A percentile compares a stretch with the other conserved stretches of the same genome.
phyloP scores from a whole-genome alignment of 2,888 invertebrate species.

The Girardia tigrina region DNA sequence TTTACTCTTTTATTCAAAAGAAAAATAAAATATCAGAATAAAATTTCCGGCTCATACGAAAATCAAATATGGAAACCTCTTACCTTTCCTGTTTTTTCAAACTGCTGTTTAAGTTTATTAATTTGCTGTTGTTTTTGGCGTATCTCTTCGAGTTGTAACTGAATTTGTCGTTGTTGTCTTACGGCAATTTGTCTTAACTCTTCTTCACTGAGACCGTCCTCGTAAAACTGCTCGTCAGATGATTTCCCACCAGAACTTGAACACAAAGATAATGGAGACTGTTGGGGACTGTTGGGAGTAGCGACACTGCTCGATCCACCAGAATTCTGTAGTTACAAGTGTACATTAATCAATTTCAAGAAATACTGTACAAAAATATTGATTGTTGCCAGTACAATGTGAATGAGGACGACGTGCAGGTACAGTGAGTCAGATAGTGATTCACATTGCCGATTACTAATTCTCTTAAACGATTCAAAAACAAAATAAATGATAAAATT shows the following conservation, averaged over 20 bases:
- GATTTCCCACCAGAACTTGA: conserved; percentile 9
- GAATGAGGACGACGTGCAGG: no score
- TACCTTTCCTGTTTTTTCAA: not conserved
- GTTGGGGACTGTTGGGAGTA: conserved; percentile 26
- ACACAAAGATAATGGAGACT: not conserved
- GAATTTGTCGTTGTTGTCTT: conserved; percentile 57
- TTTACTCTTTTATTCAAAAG: no score
- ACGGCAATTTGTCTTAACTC: conserved; percentile 95
- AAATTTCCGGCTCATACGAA: no score
- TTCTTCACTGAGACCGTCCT: conserved; percentile 55
- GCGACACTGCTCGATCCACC: conserved; percentile 18
- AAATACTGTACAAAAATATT: no score
- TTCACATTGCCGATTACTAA: no score
- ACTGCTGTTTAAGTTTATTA: conserved; percentile 3
- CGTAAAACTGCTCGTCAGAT: conserved; percentile 3
- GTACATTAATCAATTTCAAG: no score
- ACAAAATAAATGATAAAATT: no score
- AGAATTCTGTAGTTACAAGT: conserved; percentile 26
- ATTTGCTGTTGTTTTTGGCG: conserved; percentile 23
- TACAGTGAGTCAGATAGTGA: no score
- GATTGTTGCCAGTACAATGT: no score
- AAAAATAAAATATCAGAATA: no score
- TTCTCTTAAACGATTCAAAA: no score
- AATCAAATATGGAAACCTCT: no score
- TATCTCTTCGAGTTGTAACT: not conserved